Percentiles rank a stretch among this genome's conserved stretches.
phyloP scores from a whole-genome alignment of 2,797 vertebrate genomes.

The Artibeus jamaicensis region DNA sequence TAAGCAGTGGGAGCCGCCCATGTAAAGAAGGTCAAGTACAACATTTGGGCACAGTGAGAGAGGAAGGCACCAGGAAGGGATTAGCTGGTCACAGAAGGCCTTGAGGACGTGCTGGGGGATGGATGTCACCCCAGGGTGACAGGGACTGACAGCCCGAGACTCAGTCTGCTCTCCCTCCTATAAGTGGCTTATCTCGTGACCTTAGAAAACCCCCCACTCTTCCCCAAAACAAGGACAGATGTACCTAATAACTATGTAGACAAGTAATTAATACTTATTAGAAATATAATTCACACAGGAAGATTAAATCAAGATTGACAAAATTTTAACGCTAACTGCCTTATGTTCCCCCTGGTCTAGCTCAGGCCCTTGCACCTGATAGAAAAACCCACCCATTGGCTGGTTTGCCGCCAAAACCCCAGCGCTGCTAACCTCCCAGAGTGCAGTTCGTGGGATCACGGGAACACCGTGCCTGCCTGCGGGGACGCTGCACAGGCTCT shows the following conservation, averaged over 20 bases:
- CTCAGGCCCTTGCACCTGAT: background rate
- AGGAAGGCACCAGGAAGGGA: background rate
- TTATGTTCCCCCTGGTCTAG: background rate
- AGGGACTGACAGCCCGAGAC: background rate
- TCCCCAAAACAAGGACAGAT: background rate
- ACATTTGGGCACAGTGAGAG: fast-evolving
- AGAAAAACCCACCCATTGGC: background rate
- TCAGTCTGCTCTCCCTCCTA: background rate
- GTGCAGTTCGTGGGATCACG: background rate
- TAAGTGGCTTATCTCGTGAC: background rate
- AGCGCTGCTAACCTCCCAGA: background rate
- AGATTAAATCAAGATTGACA: background rate
- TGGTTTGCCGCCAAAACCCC: background rate
- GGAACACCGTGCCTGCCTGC: fast-evolving
- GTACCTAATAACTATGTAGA: background rate
- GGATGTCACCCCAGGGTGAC: background rate
- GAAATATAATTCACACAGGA: background rate
- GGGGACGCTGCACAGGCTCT: fast-evolving
- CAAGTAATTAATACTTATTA: background rate
- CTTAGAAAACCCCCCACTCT: background rate
- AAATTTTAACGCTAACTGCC: background rate
- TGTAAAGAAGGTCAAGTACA: fast-evolving
- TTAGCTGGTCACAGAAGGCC: background rate
- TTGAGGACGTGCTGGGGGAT: background rate
- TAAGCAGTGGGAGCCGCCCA: background rate